These are phyloP conservation scores for Sorex maritimensis DNA, from an alignment of 2,797 vertebrate species.

Conservation along the genomic window DNA sequence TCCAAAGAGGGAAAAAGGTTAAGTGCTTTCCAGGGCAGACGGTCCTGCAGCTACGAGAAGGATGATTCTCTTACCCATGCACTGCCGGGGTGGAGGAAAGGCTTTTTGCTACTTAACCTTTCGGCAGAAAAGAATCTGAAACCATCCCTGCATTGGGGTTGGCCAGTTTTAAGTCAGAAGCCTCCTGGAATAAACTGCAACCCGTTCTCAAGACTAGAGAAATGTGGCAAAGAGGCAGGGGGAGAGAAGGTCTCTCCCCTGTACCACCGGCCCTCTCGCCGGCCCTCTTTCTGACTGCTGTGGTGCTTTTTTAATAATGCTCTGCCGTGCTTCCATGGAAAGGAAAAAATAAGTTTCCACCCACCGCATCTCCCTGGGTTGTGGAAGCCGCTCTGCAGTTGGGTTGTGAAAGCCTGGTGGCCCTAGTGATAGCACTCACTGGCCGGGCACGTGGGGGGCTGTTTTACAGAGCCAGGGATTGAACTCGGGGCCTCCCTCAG, in stretches of 20 bases:
- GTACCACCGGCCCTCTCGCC: too few relatives aligned
- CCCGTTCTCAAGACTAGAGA: conserved; percentile 39
- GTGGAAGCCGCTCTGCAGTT: background rate
- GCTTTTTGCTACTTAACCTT: background rate
- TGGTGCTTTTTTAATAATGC: background rate
- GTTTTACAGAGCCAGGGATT: too few relatives aligned
- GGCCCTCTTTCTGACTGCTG: conserved; percentile 3
- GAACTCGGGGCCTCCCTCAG: too few relatives aligned
- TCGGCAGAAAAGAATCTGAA: conserved; percentile 24
- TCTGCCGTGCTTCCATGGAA: background rate
- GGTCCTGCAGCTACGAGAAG: conserved; percentile 8
- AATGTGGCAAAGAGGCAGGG: background rate
- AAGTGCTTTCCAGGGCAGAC: background rate
- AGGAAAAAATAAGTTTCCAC: background rate
- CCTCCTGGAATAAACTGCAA: background rate
- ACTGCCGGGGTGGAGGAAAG: background rate
- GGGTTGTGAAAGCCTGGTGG: too few relatives aligned
- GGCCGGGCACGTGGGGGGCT: too few relatives aligned
- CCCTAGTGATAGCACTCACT: too few relatives aligned
- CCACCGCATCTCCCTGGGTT: background rate
- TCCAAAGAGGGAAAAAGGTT: background rate
- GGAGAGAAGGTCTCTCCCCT: too few relatives aligned
- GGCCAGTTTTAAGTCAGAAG: conserved; percentile 29
- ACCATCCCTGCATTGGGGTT: background rate
- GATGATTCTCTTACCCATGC: background rate